Evolutionary conservation across 2,888 invertebrate genomes (phyloP), one percentile per base, ranked within the genome.

Genomic region (Brachylomia viminalis): DNA sequence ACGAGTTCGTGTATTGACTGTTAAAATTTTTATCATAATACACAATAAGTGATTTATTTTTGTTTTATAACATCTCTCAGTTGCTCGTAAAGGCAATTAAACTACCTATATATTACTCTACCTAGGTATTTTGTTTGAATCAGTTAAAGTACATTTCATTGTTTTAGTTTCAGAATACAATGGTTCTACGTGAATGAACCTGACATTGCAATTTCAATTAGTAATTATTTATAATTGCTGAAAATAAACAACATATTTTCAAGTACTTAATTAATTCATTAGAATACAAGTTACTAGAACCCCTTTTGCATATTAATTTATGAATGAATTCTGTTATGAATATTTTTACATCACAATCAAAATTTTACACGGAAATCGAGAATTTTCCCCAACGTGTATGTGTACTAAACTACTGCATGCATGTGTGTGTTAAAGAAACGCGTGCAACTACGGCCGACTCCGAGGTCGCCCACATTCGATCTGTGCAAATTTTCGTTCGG

Each of bases 381-480:
- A 94, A 94, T 95, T 95, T 95, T 95, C 93, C 92, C 91, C 76
- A 70, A 79, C 78, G 75, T 80, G 79, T 72, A 23, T 81, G 85
- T 89, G 90, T 90, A 83, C 78, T 80, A 64, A 75, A 67, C 64
- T 66, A n/a, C 79, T 89, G 90, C 82, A 79, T 82, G 87, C 86
- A 85, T 81, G 81, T 88, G 88, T 90, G 91, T 90, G 89, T 90
- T 89, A 90, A 91, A 90, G 92, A 89, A 89, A 87, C 90, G 91
- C 93, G 94, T 96, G 96, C 96, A 96, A 93, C 95, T 93, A 94
- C 90, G 90, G 91, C 90, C 96, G n/a, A n/a, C n/a, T n/a, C n/a
- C n/a, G 96, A 96, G 96, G 96, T 95, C 96, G 96, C 96, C 96
- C 96, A 96, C 96, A 96, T 96, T 93, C 95, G 96, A 95, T 95